Evolutionary conservation across 1,140 invertebrate species (phyloP).

Genomic region (Probaryconus sp.): DNA sequence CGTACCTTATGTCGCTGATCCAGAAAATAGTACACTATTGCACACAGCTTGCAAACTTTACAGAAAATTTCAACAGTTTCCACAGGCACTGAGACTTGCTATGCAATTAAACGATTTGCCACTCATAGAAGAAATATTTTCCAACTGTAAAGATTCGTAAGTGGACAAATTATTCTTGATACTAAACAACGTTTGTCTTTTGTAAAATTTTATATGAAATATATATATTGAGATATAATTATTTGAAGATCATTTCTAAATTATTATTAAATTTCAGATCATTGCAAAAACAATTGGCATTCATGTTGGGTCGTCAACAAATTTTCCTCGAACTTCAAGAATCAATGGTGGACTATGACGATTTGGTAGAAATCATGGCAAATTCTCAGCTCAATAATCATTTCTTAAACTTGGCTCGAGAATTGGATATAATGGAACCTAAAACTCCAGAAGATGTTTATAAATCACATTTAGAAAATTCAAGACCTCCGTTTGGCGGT

Average conservation of each 20-base stretch:
- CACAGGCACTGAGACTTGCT: constrained; percentile 95
- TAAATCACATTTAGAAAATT: constrained; percentile 98
- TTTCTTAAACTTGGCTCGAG: constrained; percentile 96
- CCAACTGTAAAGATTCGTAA: constrained; percentile 91
- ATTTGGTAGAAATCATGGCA: constrained; percentile 96
- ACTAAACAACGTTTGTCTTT: no score
- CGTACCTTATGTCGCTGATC: constrained; percentile 98
- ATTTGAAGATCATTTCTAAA: constrained; percentile 4
- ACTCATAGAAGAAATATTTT: constrained; percentile 92
- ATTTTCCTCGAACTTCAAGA: constrained; percentile 89
- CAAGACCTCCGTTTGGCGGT: constrained; percentile 88
- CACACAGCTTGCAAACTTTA: constrained; percentile 93
- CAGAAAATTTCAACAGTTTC: constrained; percentile 94
- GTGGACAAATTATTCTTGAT: no score
- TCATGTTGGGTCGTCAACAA: constrained; percentile 98
- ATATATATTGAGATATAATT: no score
- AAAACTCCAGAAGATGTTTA: constrained; percentile 99
- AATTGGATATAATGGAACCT: constrained; percentile 98
- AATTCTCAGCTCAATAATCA: constrained; percentile 98
- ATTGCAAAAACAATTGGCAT: constrained; percentile 97
- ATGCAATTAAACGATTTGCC: constrained; percentile 95
- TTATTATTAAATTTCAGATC: constrained; percentile 78
- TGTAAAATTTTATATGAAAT: constrained; percentile 10
- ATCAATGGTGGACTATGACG: constrained; percentile 88
- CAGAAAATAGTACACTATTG: constrained; percentile 94